These are phyloP conservation scores for Haliclona indistincta DNA, from an alignment of 37 sponge, comb jelly and placozoan genomes.

Conservation along the genomic window DNA sequence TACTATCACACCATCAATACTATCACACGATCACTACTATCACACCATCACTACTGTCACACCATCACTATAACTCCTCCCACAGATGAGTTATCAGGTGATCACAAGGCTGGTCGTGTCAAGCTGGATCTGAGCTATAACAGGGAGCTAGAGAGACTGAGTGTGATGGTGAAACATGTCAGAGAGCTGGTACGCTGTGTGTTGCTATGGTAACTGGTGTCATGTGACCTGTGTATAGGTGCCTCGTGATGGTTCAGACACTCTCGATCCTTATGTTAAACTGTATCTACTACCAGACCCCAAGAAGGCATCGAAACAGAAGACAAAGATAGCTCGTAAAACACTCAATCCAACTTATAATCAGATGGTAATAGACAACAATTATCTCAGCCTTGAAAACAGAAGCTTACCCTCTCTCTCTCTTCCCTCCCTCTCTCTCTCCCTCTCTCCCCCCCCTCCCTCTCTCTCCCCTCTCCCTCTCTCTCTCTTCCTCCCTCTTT, in stretches of 20 bases:
- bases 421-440: too few relatives aligned
- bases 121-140: constrained; percentile 64
- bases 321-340: constrained; percentile 65
- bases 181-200: constrained; percentile 50
- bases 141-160: constrained; percentile 12
- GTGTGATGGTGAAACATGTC: constrained; percentile 65
- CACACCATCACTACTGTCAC: too few relatives aligned
- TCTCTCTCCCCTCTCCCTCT: too few relatives aligned
- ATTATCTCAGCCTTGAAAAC: too few relatives aligned
- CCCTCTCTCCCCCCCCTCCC: too few relatives aligned
- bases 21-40: too few relatives aligned
- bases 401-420: too few relatives aligned
- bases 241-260: constrained; percentile 48
- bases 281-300: constrained; percentile 77
- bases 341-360: constrained; percentile 87
- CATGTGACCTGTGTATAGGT: constrained; percentile 19
- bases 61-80: not conserved
- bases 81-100: not conserved
- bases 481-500: too few relatives aligned
- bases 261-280: constrained; percentile 82
- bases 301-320: constrained; percentile 69
- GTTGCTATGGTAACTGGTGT: too few relatives aligned
- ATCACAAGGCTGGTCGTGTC: constrained; percentile 32
- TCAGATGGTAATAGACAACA: constrained; percentile 84
- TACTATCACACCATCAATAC: too few relatives aligned